phyloP scores from a whole-genome alignment of 2,888 invertebrate species.

The Odontomyia ornata region DNA sequence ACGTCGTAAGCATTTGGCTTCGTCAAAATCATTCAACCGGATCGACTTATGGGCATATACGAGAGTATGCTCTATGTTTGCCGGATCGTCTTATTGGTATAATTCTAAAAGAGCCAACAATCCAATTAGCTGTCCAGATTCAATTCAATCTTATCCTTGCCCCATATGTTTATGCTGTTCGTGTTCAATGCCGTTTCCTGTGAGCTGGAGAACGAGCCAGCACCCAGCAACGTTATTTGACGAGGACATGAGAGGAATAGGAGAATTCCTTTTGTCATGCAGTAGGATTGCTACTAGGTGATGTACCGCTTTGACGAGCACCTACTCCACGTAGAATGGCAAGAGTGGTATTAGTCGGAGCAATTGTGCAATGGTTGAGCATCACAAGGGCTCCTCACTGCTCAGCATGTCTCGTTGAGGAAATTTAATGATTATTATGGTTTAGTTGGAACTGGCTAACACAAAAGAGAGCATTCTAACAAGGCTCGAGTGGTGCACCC shows the following conservation, averaged over 20 bases:
- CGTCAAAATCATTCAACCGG: not conserved
- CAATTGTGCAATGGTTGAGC: too few relatives aligned
- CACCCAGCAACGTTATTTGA: not conserved
- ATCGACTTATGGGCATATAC: not conserved
- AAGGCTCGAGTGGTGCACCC: not conserved
- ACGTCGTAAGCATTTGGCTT: too few relatives aligned
- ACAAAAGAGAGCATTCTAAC: not conserved
- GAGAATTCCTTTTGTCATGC: not conserved
- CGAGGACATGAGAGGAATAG: not conserved
- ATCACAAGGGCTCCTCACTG: not conserved
- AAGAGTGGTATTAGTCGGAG: too few relatives aligned
- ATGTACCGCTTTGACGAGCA: too few relatives aligned
- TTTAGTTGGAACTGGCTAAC: not conserved
- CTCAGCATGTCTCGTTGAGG: slow-evolving; percentile 8
- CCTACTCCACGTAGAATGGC: too few relatives aligned
- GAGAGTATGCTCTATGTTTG: not conserved
- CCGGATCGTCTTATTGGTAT: too few relatives aligned
- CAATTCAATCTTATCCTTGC: slow-evolving; percentile 4
- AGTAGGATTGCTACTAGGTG: not conserved
- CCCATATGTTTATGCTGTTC: slow-evolving; percentile 4
- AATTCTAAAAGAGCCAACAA: not conserved
- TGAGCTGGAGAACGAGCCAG: not conserved
- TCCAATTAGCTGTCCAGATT: slow-evolving; percentile 14
- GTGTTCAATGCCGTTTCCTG: not conserved
- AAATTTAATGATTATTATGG: slow-evolving; percentile 16